Conservation (phyloP, 2,888 invertebrate species). For the Drosophila meridionalis region DNA sequence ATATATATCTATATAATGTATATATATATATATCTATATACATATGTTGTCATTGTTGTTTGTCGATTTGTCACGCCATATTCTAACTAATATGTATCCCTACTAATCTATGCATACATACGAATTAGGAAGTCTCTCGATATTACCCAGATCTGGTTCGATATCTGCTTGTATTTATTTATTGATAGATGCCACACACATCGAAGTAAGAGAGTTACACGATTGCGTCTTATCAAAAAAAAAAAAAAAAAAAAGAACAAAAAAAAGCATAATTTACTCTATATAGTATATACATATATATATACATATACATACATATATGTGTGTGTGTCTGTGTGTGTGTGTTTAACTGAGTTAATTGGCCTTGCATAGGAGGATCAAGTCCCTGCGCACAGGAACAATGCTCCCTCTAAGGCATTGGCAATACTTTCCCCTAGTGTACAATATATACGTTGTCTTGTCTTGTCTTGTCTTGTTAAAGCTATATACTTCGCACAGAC, state of each 20-base stretch:
- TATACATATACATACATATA: constrained; percentile 55
- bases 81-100: constrained; percentile 48
- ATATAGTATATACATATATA: constrained; percentile 62
- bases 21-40: constrained; percentile 7
- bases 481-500: constrained; percentile 29
- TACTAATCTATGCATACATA: constrained; percentile 35
- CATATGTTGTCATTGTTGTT: not conserved
- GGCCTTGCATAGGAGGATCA: constrained; percentile 38
- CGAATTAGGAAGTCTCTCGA: constrained; percentile 52
- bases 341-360: constrained; percentile 34
- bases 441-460: constrained; percentile 10
- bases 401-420: constrained; percentile 19
- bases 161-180: constrained; percentile 21
- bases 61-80: constrained; percentile 53
- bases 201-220: constrained; percentile 34
- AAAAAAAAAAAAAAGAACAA: constrained; percentile 16
- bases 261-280: constrained; percentile 61
- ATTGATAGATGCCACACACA: constrained; percentile 28
- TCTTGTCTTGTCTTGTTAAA: constrained; percentile 6
- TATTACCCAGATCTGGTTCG: constrained; percentile 25
- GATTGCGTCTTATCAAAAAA: constrained; percentile 33
- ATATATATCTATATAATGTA: constrained; percentile 5
- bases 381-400: not conserved
- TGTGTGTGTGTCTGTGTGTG: constrained; percentile 13
- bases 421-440: constrained; percentile 49